Evolutionary conservation across 2,888 invertebrate genomes (phyloP), one percentile per base, ranked within the genome.

Genomic region (Strigamia transsilvanica): DNA sequence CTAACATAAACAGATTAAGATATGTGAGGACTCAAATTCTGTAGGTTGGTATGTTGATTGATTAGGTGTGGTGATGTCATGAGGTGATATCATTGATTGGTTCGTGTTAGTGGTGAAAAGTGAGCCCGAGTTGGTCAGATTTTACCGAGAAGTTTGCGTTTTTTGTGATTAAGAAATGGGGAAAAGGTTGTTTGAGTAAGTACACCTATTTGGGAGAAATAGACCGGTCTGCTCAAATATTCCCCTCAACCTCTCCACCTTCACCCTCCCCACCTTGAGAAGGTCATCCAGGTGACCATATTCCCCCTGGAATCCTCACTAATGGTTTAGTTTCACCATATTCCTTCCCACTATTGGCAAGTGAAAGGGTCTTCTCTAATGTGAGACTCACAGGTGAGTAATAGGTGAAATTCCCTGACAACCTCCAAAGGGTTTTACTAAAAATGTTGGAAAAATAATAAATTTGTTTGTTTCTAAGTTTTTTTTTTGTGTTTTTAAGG

Each of bases 211-310:
- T n/a, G 6, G 56, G 5, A 21, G 21, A 13, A 73, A 73, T 73
- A 0, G 73, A 73, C 73, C 73, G 32, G 32, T 73, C 73, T 27
- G 73, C 73, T 73, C 32, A 73, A 73, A 73, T n/a, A 73, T 73
- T 27, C 32, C 38, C 73, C 38, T 38, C 38, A 38, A 38, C 6
- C 6, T 38, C 10, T 38, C 38, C 38, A 10, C 38, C 73, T 38
- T 10, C 27, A 27, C 38, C 38, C 38, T 38, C 32, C 73, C 38
- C 73, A 73, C 73, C 73, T 73, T 73, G 73, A 73, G 73, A 73
- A 73, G 73, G 73, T 73, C 73, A 73, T 73, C 73, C 73, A 73
- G 73, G 73, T 73, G 73, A 73, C 73, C 73, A 73, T 73, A 73
- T 23, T 73, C 73, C 73, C 56, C 73, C 38, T 6, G 38, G 38